Evolutionary conservation across 2,888 invertebrate genomes (phyloP).

Genomic region (Pristionchus mayeri): DNA sequence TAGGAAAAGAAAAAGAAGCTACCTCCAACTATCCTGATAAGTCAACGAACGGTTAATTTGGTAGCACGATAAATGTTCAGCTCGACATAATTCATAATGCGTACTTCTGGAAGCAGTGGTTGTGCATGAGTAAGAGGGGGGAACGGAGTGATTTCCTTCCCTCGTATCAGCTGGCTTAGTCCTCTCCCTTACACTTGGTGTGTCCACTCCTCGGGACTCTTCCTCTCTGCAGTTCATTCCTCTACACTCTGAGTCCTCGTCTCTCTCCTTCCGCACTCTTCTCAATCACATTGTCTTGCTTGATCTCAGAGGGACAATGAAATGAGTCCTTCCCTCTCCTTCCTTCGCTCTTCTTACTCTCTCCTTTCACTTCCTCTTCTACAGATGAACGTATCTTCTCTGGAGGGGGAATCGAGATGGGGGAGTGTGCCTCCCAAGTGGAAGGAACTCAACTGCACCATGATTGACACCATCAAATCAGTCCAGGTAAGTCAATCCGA

Average conservation of each 20-base stretch:
- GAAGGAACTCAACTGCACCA: slow-evolving; percentile 17
- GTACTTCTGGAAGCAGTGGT: too few species aligned
- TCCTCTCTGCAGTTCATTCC: slow-evolving; percentile 44
- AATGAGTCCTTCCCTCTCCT: not conserved
- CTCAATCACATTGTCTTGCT: not conserved
- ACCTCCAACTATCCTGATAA: too few species aligned
- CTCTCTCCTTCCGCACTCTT: slow-evolving; percentile 47
- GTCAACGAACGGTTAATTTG: too few species aligned
- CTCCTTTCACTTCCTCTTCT: too few species aligned
- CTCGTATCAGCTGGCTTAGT: slow-evolving; percentile 33
- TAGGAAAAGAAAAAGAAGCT: too few species aligned
- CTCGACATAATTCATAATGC: too few species aligned
- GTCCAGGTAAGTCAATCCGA: not conserved
- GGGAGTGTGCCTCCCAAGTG: slow-evolving; percentile 1
- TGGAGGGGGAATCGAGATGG: not conserved
- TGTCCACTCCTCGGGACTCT: slow-evolving; percentile 34
- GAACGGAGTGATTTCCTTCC: slow-evolving; percentile 7
- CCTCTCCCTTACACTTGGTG: slow-evolving; percentile 28
- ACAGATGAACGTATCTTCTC: slow-evolving; percentile 1
- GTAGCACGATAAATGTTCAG: too few species aligned
- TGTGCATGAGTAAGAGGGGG: not conserved
- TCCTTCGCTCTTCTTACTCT: not conserved
- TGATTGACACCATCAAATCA: not conserved
- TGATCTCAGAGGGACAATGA: not conserved
- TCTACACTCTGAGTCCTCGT: slow-evolving; percentile 48